phyloP scores from a whole-genome alignment of 2,113 vertebrate genomes.

The Hemiprocne comata region DNA sequence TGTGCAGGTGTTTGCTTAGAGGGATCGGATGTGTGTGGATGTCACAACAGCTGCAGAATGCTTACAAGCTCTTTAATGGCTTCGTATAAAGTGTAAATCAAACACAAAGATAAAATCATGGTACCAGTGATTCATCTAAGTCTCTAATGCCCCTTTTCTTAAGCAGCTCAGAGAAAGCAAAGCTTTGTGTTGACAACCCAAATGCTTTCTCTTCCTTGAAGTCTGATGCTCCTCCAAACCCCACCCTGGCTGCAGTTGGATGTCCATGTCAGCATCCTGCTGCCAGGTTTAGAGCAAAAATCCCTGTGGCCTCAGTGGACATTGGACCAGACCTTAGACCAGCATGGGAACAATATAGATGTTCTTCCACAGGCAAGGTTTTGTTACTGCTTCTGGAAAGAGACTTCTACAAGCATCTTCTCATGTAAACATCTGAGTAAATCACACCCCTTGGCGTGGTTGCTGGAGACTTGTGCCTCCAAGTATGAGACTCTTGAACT shows the following conservation, averaged over 20 bases:
- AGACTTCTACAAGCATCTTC: background rate
- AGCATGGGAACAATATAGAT: accelerated
- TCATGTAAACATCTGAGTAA: background rate
- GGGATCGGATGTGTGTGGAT: background rate
- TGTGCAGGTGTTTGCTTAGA: background rate
- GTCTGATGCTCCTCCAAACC: background rate
- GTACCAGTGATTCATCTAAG: background rate
- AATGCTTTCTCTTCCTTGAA: background rate
- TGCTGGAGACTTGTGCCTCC: background rate
- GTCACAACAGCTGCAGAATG: background rate
- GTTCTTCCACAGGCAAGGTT: background rate
- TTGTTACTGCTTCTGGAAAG: background rate
- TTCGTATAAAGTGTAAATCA: background rate
- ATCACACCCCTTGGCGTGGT: background rate
- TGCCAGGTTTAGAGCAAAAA: background rate
- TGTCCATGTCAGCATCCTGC: background rate
- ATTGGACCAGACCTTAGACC: background rate
- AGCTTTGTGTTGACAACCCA: background rate
- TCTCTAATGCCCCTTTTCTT: background rate
- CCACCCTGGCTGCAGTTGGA: accelerated
- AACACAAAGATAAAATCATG: background rate
- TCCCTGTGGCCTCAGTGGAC: background rate
- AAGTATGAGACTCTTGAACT: background rate
- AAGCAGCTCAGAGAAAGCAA: background rate
- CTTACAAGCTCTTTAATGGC: background rate